These are phyloP conservation scores for Crocallis elinguaria DNA, from an alignment of 2,888 invertebrate genomes.

Conservation along the genomic window DNA sequence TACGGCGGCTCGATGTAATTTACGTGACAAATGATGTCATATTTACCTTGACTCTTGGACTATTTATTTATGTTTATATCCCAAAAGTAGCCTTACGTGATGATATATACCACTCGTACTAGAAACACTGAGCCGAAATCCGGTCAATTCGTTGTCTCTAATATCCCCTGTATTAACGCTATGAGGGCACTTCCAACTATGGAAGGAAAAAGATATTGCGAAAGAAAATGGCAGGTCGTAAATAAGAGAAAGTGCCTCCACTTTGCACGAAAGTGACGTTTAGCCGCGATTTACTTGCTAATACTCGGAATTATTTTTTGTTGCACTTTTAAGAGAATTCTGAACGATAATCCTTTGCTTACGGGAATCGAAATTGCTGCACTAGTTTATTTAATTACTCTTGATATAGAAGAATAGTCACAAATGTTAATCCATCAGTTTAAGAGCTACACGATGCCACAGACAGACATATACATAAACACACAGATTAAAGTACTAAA, in stretches of 20 bases:
- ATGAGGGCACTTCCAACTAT: constrained; percentile 38
- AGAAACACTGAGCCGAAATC: constrained; percentile 41
- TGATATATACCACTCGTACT: constrained; percentile 6
- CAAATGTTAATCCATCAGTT: no score
- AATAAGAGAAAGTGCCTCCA: constrained; percentile 65
- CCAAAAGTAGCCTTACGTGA: background rate
- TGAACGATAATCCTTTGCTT: no score
- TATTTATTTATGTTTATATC: background rate
- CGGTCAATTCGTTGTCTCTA: constrained; percentile 54
- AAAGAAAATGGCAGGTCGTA: constrained; percentile 65
- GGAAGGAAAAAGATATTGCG: constrained; percentile 60
- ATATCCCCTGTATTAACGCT: constrained; percentile 51
- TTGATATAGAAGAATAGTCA: no score
- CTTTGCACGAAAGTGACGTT: constrained; percentile 49
- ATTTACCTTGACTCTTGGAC: background rate
- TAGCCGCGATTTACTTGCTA: background rate
- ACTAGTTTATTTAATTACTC: no score
- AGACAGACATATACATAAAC: no score
- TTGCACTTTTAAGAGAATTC: background rate
- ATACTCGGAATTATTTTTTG: background rate
- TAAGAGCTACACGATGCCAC: no score
- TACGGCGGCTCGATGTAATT: no score
- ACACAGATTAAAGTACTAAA: no score
- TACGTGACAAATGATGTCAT: no score
- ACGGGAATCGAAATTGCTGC: no score